Base-by-base conservation (phyloP, 2,888 invertebrate genomes). In the Aproaerema taeniolella region DNA sequence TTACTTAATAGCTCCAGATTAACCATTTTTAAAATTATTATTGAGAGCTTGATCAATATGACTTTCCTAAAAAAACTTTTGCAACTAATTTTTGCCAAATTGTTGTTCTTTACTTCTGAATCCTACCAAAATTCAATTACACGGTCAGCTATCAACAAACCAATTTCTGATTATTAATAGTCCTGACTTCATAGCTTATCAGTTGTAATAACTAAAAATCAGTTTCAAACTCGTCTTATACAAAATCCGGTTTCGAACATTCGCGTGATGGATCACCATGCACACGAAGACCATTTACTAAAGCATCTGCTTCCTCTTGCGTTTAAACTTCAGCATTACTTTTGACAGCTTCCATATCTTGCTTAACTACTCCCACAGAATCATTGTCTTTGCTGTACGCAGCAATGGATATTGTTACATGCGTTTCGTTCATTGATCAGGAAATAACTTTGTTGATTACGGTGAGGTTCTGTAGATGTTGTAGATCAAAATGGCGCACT, bases 401-500 rank as follows among this genome's bases (percentile, higher is more conserved):
- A 45, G 58, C 53, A 58, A 61, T 71, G 64, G 44, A 55, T 9
- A 26, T 9, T 9, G 26, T 26, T n/a, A 3, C n/a, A n/a, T n/a
- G n/a, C n/a, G n/a, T n/a, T n/a, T n/a, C n/a, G n/a, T n/a, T n/a
- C n/a, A 9, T 5, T 26, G 26, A n/a, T 26, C n/a, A 6, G 6
- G 26, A 26, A 58, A n/a, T n/a, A n/a, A n/a, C n/a, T n/a, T n/a
- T n/a, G n/a, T n/a, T n/a, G n/a, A n/a, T n/a, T n/a, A n/a, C n/a
- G 61, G 62, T 70, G 69, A 72, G 67, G 69, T 71, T 61, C 64
- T 70, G 71, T 73, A 70, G 68, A 71, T 69, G 63, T 70, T 74
- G 72, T 75, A 76, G 71, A 76, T 68, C 71, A 77, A 79, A 77
- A 81, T 79, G 80, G 77, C 76, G 73, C 73, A 61, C 69, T 66